Conservation (phyloP, 1,140 invertebrate species). For the Zaprionus davidi region DNA sequence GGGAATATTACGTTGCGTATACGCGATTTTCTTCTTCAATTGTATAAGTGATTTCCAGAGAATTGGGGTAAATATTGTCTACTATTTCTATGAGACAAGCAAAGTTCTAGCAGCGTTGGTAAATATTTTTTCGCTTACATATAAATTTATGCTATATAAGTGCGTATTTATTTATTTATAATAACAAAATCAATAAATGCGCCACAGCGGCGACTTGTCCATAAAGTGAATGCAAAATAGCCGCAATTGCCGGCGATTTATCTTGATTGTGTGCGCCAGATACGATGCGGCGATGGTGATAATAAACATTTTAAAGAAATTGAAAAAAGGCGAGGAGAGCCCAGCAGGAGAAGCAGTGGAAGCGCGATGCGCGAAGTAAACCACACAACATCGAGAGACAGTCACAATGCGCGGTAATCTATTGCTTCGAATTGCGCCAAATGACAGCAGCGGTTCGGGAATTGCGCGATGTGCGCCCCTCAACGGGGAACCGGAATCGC, state of each 20-base stretch:
- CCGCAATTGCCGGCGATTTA: slow-evolving; percentile 77
- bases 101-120: neutral
- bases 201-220: slow-evolving; percentile 62
- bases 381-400: slow-evolving; percentile 2
- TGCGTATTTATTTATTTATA: slow-evolving; percentile 63
- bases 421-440: slow-evolving; percentile 37
- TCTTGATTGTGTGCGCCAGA: slow-evolving; percentile 68
- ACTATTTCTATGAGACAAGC: neutral
- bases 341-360: neutral
- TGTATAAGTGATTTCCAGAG: neutral
- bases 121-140: slow-evolving; percentile 9
- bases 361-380: neutral
- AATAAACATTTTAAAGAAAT: slow-evolving; percentile 65
- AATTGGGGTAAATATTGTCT: neutral
- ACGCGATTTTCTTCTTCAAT: neutral
- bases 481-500: slow-evolving; percentile 1
- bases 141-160: slow-evolving; percentile 17
- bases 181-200: slow-evolving; percentile 80
- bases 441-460: slow-evolving; percentile 30
- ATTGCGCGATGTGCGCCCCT: slow-evolving; percentile 16
- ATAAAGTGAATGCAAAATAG: slow-evolving; percentile 65
- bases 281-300: slow-evolving; percentile 57
- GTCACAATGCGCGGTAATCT: slow-evolving; percentile 34
- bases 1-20: neutral
- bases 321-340: slow-evolving; percentile 36